phyloP scores from a whole-genome alignment of 1,140 invertebrate genomes.

The Triops longicaudatus region DNA sequence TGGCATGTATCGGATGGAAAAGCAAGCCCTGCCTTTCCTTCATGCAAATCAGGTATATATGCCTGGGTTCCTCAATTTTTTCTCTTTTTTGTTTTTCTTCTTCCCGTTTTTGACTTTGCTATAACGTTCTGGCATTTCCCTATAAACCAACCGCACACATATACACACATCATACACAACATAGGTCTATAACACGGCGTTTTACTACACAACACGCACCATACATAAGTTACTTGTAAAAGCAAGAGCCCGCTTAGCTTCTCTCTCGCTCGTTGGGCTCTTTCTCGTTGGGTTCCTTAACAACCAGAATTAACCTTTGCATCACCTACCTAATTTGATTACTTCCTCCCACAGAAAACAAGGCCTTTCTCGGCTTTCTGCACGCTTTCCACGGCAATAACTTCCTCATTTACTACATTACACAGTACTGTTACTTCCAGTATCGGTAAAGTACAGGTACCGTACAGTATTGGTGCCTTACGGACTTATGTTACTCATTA shows the following conservation, averaged over 20 bases:
- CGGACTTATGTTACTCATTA: too few relatives aligned
- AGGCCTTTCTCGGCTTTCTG: background rate
- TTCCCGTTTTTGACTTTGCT: too few relatives aligned
- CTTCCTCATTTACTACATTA: background rate
- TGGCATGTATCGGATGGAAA: conserved; percentile 7
- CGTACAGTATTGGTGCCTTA: too few relatives aligned
- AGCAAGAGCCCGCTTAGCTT: background rate
- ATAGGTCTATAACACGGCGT: background rate
- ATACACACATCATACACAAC: background rate
- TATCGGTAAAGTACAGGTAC: too few relatives aligned
- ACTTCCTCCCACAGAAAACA: background rate
- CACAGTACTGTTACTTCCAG: too few relatives aligned
- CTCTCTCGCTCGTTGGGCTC: too few relatives aligned
- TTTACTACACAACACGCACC: background rate
- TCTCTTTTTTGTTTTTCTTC: background rate
- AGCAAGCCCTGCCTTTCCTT: conserved; percentile 5
- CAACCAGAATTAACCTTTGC: background rate
- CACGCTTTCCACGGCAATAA: background rate
- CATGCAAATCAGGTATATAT: conserved; percentile 4
- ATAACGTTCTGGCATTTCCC: too few relatives aligned
- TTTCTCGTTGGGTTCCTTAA: background rate
- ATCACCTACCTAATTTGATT: conserved; percentile 7
- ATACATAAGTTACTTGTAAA: background rate
- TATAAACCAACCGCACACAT: background rate
- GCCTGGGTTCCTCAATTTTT: background rate